Base-by-base conservation (phyloP, 2,888 invertebrate species). In the Leptinotarsa juncta region DNA sequence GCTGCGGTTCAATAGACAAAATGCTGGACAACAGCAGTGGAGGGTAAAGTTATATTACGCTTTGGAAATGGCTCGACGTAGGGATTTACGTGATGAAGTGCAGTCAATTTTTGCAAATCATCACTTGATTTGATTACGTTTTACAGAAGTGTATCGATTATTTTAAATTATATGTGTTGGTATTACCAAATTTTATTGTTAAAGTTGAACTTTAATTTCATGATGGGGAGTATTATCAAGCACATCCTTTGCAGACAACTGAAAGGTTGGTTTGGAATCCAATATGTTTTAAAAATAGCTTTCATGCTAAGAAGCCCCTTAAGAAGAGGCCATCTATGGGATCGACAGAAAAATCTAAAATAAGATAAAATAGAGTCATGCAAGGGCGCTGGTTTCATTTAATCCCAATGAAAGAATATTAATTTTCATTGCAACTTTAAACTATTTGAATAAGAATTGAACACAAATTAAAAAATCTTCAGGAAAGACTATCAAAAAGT, bases 11-110 rank as follows among this genome's bases (percentile, higher is more conserved):
- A 82, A 84, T 72, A 78, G 81, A 77, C 66, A 79, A n/a, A 76
- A 57, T 20, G 78, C 77, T 74, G 81, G 83, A 75, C 55, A 42
- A 5, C 77, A 80, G 4, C 69, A 70, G 4, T 84, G 82, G 82
- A 78, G 79, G 65, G 72, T 77, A 4, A 66, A 66, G 5, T 69
- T 87, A 42, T 76, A 83, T n/a, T 53, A 78, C 4, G 87, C 84
- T 5, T 76, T 87, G 62, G 68, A 53, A 16, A 73, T 73, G 20
- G 84, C 84, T 48, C 77, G 85, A 16, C 76, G 87, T 26, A 82
- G 74, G 10, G 86, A 86, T 76, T 78, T 87, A 14, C 72, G 75
- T 26, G 55, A 74, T 7, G 53, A 74, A 66, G 81, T 84, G 12
- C 76, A 81, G 71, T 26, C 67, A 18, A 75, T 81, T 65, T 80